Evolutionary conservation across 2,888 invertebrate genomes (phyloP), one percentile per base, ranked within the genome.

Genomic region (Serripes groenlandicus): DNA sequence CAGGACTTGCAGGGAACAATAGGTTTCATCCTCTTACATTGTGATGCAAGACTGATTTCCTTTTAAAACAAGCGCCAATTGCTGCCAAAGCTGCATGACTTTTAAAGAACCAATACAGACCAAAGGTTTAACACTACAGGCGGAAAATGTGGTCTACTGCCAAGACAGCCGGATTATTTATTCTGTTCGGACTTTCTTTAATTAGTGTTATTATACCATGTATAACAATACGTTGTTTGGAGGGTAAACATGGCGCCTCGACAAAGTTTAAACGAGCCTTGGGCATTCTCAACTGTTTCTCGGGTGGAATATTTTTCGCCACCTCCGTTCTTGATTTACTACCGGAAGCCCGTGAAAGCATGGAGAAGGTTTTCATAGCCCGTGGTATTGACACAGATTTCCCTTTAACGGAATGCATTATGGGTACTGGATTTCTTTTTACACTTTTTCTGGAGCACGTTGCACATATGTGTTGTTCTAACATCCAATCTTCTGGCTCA

Each of bases 271-370:
- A 82, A 42, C 72, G 79, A 7, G 77, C 77, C 1, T 72, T 90
- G 3, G 72, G 83, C 49, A 49, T 87, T 49, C 69, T 92, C 56
- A 90, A 90, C 81, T 94, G 94, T 78, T 88, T 95, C 64, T 92
- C 94, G 26, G 94, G 94, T 15, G 95, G 95, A 3, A 93, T 95
- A 11, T 95, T 95, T 82, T 88, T 95, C 15, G 94, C 93, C 0
- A 93, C 94, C 70, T 94, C 93, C 75, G 91, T 95, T 52, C 86
- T 95, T 3, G 92, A 93, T 68, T 88, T 95, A 9, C 84, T 95
- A 28, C 94, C 95, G 2, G 93, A 94, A 84, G 94, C 94, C 0
- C 84, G 91, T 37, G 92, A 93, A 62, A 89, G 92, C 60, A 90
- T 94, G 81, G 82, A 87, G 7, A 80, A 78, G 0, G 70, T 81